Conservation (phyloP, 2,797 vertebrate genomes). For the Rhincodon typus region DNA sequence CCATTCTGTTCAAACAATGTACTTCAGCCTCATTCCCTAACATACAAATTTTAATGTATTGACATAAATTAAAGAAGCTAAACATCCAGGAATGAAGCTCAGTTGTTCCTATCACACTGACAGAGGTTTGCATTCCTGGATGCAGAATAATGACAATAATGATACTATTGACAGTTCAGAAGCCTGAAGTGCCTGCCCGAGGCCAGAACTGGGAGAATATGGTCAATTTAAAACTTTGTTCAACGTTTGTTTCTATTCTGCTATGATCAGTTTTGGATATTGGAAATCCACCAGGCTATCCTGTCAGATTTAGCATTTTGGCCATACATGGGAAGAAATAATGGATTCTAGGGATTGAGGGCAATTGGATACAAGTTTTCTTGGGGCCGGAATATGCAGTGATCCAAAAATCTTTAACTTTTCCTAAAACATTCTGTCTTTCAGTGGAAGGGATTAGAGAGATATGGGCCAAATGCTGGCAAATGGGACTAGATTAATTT, state of each 20-base stretch:
- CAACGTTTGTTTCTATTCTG: neutral
- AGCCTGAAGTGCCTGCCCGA: neutral
- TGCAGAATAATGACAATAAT: neutral
- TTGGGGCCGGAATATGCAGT: neutral
- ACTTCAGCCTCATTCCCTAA: neutral
- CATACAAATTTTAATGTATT: neutral
- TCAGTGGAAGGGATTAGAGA: too few species aligned
- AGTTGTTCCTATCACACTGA: neutral
- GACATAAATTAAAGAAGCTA: neutral
- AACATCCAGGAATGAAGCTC: neutral
- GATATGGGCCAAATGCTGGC: too few species aligned
- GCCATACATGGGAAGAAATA: neutral
- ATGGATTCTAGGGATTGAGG: neutral
- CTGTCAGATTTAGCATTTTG: neutral
- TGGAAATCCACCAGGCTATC: neutral
- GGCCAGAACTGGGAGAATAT: neutral
- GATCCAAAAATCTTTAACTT: neutral
- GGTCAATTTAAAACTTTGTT: neutral
- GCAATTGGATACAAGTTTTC: neutral
- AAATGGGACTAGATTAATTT: too few species aligned
- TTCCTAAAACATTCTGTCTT: too few species aligned
- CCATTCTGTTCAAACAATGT: too few species aligned
- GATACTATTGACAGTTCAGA: neutral
- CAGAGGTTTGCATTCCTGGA: neutral
- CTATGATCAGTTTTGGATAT: neutral